A percentile compares a stretch with the other conserved stretches of the same genome.
phyloP scores from a whole-genome alignment of 1,140 invertebrate genomes.

The Panagrolaimus sp. region DNA sequence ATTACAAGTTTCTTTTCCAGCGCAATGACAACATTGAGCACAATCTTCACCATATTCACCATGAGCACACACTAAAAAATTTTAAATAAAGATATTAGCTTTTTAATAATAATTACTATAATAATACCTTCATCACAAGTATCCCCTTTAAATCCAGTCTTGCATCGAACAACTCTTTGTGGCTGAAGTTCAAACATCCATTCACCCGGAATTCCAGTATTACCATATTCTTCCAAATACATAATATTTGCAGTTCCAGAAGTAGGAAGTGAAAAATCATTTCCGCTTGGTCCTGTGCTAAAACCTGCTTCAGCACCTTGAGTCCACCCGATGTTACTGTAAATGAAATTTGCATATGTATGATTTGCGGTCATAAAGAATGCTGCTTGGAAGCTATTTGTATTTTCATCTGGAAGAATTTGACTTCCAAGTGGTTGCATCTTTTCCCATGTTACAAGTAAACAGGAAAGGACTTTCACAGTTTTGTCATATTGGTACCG shows the following conservation, averaged over 20 bases:
- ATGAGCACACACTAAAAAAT: conserved; percentile 31
- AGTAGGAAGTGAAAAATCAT: conserved; percentile 49
- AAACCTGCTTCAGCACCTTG: conserved; percentile 58
- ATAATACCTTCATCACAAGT: conserved; percentile 57
- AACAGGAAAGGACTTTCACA: conserved; percentile 45
- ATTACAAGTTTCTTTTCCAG: conserved; percentile 40
- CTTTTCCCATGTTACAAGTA: conserved; percentile 57
- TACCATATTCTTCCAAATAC: conserved; percentile 57
- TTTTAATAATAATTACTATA: not conserved
- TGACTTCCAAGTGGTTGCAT: conserved; percentile 43
- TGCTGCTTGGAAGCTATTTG: conserved; percentile 57
- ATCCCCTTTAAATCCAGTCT: conserved; percentile 55
- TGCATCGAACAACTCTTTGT: conserved; percentile 46
- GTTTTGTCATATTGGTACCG: conserved; percentile 56
- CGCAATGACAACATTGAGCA: conserved; percentile 53
- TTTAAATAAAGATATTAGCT: no score
- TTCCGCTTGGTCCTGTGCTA: conserved; percentile 42
- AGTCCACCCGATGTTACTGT: conserved; percentile 58
- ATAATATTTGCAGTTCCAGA: conserved; percentile 58
- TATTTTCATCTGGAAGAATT: conserved; percentile 48
- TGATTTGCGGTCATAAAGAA: conserved; percentile 55
- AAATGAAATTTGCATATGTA: conserved; percentile 58
- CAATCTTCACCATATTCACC: conserved; percentile 56
- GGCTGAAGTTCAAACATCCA: conserved; percentile 54
- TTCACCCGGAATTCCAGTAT: conserved; percentile 55